Percentiles rank a stretch among this genome's conserved stretches.
These are phyloP conservation scores for Portevinia maculata DNA, from an alignment of 2,888 invertebrate species.

Conservation along the genomic window DNA sequence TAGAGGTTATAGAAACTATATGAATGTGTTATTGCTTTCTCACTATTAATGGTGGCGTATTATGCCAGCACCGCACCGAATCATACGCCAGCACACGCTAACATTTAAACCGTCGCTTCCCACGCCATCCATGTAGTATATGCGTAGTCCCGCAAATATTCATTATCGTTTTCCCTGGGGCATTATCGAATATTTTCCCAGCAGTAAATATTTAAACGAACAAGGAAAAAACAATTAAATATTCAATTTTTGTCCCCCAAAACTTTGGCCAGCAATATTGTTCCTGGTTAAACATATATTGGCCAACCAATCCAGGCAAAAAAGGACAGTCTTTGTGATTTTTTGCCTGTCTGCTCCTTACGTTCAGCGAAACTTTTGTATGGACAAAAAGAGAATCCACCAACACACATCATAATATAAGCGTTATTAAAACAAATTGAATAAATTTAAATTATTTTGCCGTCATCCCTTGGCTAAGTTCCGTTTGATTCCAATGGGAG, in stretches of 20 bases:
- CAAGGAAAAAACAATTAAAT: too few relatives aligned
- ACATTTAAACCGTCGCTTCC: too few relatives aligned
- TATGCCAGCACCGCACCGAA: too few relatives aligned
- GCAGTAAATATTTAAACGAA: conserved; percentile 18
- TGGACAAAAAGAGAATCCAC: too few relatives aligned
- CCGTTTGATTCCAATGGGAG: not conserved
- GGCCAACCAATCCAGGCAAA: not conserved
- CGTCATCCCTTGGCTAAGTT: conserved; percentile 11
- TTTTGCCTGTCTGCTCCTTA: too few relatives aligned
- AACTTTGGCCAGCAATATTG: conserved; percentile 10
- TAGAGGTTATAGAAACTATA: too few relatives aligned
- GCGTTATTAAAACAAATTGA: conserved; percentile 35
- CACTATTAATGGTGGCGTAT: too few relatives aligned
- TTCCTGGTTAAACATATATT: not conserved
- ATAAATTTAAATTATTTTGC: conserved; percentile 55
- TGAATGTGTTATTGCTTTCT: too few relatives aligned
- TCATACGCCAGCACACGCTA: too few relatives aligned
- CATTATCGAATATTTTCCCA: not conserved
- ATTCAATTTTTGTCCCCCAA: conserved; percentile 17
- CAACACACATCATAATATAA: conserved; percentile 3
- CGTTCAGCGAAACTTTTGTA: too few relatives aligned
- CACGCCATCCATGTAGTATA: too few relatives aligned
- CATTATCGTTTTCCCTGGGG: not conserved
- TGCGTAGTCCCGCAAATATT: too few relatives aligned
- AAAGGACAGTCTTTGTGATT: not conserved